Conservation (phyloP, 1,140 invertebrate genomes). For the Araneus ventricosus region DNA sequence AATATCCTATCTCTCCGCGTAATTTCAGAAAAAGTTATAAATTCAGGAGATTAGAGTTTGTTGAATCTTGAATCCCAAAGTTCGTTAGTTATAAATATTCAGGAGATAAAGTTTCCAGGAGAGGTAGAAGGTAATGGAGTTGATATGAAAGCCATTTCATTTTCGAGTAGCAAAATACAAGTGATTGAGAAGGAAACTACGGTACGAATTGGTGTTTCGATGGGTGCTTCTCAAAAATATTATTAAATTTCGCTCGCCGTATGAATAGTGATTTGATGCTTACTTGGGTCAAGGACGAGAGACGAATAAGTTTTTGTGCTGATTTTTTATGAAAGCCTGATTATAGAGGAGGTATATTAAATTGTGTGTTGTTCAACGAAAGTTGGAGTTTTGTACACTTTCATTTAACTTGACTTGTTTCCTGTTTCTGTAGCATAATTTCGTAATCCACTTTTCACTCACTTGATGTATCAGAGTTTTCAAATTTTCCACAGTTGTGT, state of each 20-base stretch:
- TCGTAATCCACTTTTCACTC: too few species aligned
- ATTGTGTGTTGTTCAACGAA: too few species aligned
- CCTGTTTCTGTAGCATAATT: too few species aligned
- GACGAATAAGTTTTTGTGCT: too few species aligned
- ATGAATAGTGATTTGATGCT: not conserved
- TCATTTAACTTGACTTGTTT: too few species aligned
- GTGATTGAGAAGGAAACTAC: constrained; percentile 12
- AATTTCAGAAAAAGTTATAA: not conserved
- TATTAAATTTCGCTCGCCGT: not conserved
- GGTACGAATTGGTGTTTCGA: not conserved
- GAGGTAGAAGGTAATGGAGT: not conserved
- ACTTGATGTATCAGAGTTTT: too few species aligned
- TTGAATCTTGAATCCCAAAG: not conserved
- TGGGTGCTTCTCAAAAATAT: not conserved
- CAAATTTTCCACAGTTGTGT: too few species aligned
- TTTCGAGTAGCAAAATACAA: not conserved
- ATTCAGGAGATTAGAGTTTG: constrained; percentile 14
- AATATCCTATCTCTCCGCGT: not conserved
- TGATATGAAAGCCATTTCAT: constrained; percentile 16
- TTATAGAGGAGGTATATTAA: too few species aligned
- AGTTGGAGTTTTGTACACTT: too few species aligned
- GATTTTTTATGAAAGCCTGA: too few species aligned
- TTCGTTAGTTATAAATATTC: constrained; percentile 28
- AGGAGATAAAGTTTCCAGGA: not conserved
- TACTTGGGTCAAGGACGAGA: not conserved